Conservation (phyloP, 1,140 invertebrate species). For the Leptinotarsa texana region DNA sequence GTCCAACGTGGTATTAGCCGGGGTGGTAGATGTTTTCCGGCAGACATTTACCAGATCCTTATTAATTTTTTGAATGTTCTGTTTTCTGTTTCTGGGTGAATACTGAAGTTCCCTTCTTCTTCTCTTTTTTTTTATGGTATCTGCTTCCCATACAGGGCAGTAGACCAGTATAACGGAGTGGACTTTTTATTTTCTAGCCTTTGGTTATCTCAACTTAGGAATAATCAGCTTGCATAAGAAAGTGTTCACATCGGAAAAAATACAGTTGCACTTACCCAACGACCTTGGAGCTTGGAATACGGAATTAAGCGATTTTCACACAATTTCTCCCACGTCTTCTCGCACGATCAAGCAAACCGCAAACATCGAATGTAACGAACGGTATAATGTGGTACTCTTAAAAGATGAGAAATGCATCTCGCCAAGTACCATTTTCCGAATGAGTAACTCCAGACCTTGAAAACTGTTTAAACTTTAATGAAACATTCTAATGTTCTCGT, state of each 20-base stretch:
- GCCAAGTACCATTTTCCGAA: conserved; percentile 16
- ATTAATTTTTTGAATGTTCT: too few relatives aligned
- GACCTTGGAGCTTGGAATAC: conserved; percentile 4
- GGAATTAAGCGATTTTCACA: neutral
- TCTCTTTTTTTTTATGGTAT: too few relatives aligned
- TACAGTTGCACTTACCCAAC: neutral
- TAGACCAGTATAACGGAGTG: too few relatives aligned
- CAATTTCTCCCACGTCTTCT: neutral
- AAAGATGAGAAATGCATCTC: conserved; percentile 13
- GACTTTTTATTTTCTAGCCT: too few relatives aligned
- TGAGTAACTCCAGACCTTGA: conserved; percentile 9
- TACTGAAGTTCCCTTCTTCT: too few relatives aligned
- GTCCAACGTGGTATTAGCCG: too few relatives aligned
- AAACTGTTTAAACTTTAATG: neutral
- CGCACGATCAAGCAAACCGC: neutral
- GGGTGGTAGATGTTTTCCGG: neutral
- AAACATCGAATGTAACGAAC: conserved; percentile 11
- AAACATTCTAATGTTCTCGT: neutral
- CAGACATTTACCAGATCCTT: neutral
- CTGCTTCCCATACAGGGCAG: too few relatives aligned
- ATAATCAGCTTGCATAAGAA: neutral
- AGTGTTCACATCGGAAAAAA: neutral
- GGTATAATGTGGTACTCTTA: conserved; percentile 7
- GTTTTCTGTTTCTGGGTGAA: too few relatives aligned
- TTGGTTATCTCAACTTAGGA: neutral